Base-by-base conservation (phyloP, 2,113 vertebrate genomes). In the Sturnus vulgaris region DNA sequence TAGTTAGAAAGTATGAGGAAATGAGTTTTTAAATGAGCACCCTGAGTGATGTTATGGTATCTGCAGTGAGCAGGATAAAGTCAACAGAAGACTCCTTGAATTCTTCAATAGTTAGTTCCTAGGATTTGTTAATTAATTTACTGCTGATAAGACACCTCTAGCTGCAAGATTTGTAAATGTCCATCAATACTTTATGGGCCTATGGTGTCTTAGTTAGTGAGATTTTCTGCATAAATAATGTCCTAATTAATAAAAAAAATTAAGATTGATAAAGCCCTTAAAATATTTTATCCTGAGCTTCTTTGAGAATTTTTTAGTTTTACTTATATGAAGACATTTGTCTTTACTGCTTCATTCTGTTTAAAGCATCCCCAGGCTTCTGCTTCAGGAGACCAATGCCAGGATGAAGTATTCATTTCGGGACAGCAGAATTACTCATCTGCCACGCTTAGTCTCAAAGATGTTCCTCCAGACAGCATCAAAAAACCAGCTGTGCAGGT, bases 351-450 rank as follows among this genome's bases (percentile, higher is more conserved):
- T 46, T 39, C 64, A 21, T 90, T 93, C 87, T 81, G 49, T 94
- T 95, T 94, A 88, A 97, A 98, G 97, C 97, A 98, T 96, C 96
- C 97, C 20, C 97, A 97, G 93, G 84, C 93, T 91, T 90, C 96
- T 88, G 82, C 95, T 92, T 47, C 96, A 76, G 97, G 96, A 95
- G 98, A 98, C 52, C 97, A 96, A 65, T 96, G 97, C 84, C 98
- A 98, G 97, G 99, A 99, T 90, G 99, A 99, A 47, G 98, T 98
- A 72, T 99, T 99, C 95, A 87, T 97, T 97, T 97, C 98, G 27
- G 98, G 98, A 87, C 98, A 98, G 86, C 99, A 98, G 94, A 98
- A 96, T 96, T 99, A 98, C 96, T 95, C 97, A 7, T 88, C 98
- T 96, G 93, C 97, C 80, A 96, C 96, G 1, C 95, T 98, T 92